A percentile compares a stretch with the other conserved stretches of the same genome.
These are phyloP conservation scores for Polyploca ridens DNA, from an alignment of 2,888 invertebrate species.

Conservation along the genomic window DNA sequence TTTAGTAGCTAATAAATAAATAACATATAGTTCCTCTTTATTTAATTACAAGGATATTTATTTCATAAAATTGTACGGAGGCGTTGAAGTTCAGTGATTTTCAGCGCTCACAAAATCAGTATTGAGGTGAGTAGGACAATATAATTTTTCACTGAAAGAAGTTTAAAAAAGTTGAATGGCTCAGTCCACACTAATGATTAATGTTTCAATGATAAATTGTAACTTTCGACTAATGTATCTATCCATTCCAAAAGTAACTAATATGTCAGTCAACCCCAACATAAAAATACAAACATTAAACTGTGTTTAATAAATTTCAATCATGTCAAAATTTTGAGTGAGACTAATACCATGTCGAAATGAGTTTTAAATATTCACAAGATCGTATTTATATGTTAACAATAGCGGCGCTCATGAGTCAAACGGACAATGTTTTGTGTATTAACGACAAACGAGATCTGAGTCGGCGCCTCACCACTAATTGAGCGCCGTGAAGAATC, in stretches of 20 bases:
- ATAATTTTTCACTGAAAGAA: slow-evolving; percentile 46
- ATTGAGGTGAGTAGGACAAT: slow-evolving; percentile 62
- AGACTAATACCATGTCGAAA: slow-evolving; percentile 30
- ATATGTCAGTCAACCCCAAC: neutral
- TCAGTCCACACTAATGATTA: neutral
- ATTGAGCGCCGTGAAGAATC: slow-evolving; percentile 76
- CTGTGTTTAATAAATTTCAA: slow-evolving; percentile 7
- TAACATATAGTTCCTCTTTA: neutral
- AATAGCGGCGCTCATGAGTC: slow-evolving; percentile 48
- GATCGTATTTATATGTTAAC: slow-evolving; percentile 40
- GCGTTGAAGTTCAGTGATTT: slow-evolving; percentile 30
- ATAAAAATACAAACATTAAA: neutral
- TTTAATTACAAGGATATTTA: slow-evolving; percentile 14
- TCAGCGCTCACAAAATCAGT: slow-evolving; percentile 38
- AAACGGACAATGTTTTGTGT: slow-evolving; percentile 51
- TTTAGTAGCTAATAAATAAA: neutral
- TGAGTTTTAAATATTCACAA: slow-evolving; percentile 30
- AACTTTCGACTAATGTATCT: neutral
- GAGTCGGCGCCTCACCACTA: slow-evolving; percentile 58
- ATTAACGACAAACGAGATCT: slow-evolving; percentile 52
- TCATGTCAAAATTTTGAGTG: slow-evolving; percentile 9
- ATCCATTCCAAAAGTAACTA: neutral
- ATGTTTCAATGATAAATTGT: neutral
- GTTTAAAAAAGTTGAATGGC: slow-evolving; percentile 19
- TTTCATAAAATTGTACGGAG: neutral